Evolutionary conservation across 2,888 invertebrate species (phyloP).

Genomic region (Cyrtodaria siliqua): DNA sequence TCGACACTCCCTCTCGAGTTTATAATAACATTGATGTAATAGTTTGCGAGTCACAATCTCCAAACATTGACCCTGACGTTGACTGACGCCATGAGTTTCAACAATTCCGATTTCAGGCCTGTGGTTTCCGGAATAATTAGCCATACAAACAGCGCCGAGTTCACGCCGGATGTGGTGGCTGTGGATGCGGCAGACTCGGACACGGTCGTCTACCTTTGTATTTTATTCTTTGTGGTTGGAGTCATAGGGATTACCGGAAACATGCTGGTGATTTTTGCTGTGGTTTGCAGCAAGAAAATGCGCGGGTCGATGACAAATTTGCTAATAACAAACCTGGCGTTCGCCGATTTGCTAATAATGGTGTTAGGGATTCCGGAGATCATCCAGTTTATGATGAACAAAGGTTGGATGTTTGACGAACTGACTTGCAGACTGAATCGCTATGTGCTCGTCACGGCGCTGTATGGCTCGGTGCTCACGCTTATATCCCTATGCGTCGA

Average conservation of each 20-base stretch:
- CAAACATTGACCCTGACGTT: too few relatives aligned
- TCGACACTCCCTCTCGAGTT: too few relatives aligned
- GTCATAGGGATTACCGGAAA: conserved; percentile 84
- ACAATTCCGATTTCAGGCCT: conserved; percentile 24
- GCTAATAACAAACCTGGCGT: conserved; percentile 83
- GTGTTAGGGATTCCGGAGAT: conserved; percentile 85
- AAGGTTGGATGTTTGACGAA: conserved; percentile 64
- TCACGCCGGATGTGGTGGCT: not conserved
- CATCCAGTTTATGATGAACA: conserved; percentile 83
- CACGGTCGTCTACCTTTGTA: conserved; percentile 41
- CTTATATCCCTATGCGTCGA: conserved; percentile 70
- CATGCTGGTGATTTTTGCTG: conserved; percentile 83
- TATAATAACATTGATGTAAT: too few relatives aligned
- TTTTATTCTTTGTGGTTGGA: conserved; percentile 69
- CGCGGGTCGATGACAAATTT: conserved; percentile 85
- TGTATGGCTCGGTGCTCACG: conserved; percentile 70
- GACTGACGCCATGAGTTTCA: conserved; percentile 25
- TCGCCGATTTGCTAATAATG: conserved; percentile 85
- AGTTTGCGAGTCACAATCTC: too few relatives aligned
- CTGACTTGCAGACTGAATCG: conserved; percentile 60
- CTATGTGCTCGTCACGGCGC: conserved; percentile 63
- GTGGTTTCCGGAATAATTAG: conserved; percentile 36
- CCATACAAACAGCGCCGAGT: not conserved
- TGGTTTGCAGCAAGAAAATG: conserved; percentile 84
- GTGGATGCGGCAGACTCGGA: conserved; percentile 39